Conservation (phyloP, 2,797 vertebrate genomes). For the Trachurus trachurus region DNA sequence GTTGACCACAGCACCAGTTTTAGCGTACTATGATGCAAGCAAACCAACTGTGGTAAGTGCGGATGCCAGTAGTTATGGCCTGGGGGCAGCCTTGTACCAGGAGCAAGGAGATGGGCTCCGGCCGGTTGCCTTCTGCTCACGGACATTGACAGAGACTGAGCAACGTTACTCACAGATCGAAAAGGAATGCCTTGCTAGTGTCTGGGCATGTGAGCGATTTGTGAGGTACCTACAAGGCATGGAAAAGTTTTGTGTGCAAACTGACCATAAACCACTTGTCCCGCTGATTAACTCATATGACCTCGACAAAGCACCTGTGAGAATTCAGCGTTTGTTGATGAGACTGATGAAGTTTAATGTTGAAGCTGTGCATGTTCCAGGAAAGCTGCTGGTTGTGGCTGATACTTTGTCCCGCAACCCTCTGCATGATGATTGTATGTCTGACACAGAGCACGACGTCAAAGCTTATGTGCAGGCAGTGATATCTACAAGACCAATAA, state of each 20-base stretch:
- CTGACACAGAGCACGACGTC: too few species aligned
- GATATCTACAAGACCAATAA: too few species aligned
- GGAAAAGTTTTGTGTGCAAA: neutral
- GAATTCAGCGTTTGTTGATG: slow-evolving; percentile 12
- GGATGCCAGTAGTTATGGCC: too few species aligned
- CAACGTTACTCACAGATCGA: neutral
- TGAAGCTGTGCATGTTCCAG: neutral
- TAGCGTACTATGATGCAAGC: neutral
- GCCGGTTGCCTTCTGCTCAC: neutral
- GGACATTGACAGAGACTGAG: neutral
- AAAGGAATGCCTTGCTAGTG: neutral
- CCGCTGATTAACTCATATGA: neutral
- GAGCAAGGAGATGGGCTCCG: too few species aligned
- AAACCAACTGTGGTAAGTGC: neutral
- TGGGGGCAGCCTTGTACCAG: too few species aligned
- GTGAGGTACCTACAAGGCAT: neutral
- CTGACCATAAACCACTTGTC: neutral
- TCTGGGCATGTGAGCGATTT: slow-evolving; percentile 6
- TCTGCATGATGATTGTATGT: too few species aligned
- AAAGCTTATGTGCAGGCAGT: too few species aligned
- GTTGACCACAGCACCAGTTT: neutral
- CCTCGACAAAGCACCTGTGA: slow-evolving; percentile 8
- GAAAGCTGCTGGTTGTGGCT: neutral
- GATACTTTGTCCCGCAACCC: too few species aligned
- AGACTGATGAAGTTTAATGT: slow-evolving; percentile 1